Evolutionary conservation across 2,797 vertebrate genomes (phyloP).

Genomic region (Sternotherus odoratus): DNA sequence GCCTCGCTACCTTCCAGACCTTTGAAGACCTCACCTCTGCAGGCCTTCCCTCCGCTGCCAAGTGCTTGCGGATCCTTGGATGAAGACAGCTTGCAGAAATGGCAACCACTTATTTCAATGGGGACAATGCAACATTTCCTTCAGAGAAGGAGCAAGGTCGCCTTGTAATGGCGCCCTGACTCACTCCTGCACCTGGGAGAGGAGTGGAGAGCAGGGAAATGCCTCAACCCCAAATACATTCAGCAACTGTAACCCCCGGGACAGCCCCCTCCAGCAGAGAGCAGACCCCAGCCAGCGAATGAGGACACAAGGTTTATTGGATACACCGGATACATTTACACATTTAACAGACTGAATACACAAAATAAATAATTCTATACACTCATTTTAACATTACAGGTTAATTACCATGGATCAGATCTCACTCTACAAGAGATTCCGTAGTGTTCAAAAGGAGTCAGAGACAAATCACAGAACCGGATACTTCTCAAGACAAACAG

Average conservation of each 20-base stretch:
- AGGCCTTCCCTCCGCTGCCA: background rate
- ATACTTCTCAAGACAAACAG: background rate
- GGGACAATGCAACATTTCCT: background rate
- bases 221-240: rapidly evolving
- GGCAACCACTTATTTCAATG: background rate
- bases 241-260: rapidly evolving
- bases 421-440: background rate
- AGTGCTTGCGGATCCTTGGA: background rate
- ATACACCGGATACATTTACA: slow-evolving; percentile 75
- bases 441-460: slow-evolving; percentile 5
- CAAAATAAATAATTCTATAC: slow-evolving; percentile 85
- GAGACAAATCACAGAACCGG: slow-evolving; percentile 22
- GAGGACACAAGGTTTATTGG: slow-evolving; percentile 58
- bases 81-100: background rate
- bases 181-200: background rate
- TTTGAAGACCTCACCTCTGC: background rate
- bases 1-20: background rate
- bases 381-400: slow-evolving; percentile 64
- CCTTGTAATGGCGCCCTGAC: background rate
- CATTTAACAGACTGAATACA: slow-evolving; percentile 72
- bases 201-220: too few relatives aligned
- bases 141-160: background rate
- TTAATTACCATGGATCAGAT: slow-evolving; percentile 62
- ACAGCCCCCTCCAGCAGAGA: rapidly evolving
- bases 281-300: background rate